Evolutionary conservation across 1,140 invertebrate genomes (phyloP), one percentile per base, ranked within the genome.

Genomic region (Megalonaias nervosa): DNA sequence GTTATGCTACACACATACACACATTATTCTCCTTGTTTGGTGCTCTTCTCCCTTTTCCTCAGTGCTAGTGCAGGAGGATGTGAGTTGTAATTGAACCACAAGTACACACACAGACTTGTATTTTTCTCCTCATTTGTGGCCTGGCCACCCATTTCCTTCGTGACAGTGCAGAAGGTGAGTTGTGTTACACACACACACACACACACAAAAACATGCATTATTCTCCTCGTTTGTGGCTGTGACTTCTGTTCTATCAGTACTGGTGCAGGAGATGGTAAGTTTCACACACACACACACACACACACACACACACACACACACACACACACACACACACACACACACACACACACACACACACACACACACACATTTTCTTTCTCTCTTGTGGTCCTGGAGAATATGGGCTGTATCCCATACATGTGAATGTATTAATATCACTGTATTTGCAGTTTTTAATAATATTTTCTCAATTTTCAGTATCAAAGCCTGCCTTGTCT

Each of bases 211-310:
- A 17, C 38, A 48, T 11, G 11, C 92, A 59, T 96, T 96, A 91
- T 96, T 95, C 86, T 94, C 94, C 72, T 93, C 94, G 9, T 95
- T 95, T 91, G 93, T 94, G 81, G 93, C 94, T 26, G 88, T 96
- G 80, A 93, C 94, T 72, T 93, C 94, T 94, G 96, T 91, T 95
- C 94, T 85, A 93, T 96, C 79, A 94, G 94, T 88, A 91, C 91
- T 79, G 93, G 93, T 91, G 93, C 93, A 77, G 92, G 91, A 86
- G 91, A 93, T 82, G 92, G 95, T 95, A 93, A 94, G 94, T 48
- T 48, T 48, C 1, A 48, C 38, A 9, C 38, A 31, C 26, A 31
- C 26, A 26, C 26, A 26, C 26, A 26, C 26, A 26, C 26, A 26
- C 26, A 26, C 26, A 26, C 26, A 26, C 26, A 26, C 26, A 2